Evolutionary conservation across 2,113 vertebrate species (phyloP), one percentile per base, ranked within the genome.

Genomic region (Gymnocephalus cernua): DNA sequence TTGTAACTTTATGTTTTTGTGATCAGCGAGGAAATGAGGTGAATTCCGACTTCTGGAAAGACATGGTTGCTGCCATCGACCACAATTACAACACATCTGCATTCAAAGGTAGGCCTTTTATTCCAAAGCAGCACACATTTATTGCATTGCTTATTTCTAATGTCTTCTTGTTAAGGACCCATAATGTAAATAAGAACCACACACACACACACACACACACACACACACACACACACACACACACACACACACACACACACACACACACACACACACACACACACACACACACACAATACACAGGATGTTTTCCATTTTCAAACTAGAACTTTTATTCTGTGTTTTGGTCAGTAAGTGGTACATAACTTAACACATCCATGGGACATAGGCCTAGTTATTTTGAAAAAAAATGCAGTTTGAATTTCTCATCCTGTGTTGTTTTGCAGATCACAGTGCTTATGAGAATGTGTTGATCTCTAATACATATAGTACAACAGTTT

Each of bases 1-100:
- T 45, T 35, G 6, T 23, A 7, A 38, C 18, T 44, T 38, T 14
- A 6, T 51, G 2, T 81, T 82, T 80, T 45, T 91, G 63, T 85
- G 77, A 93, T 89, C 93, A 97, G 96, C 93, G 94, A 82, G 96
- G 95, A 77, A 93, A 92, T 84, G 95, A 95, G 86, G 96, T 95
- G 91, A 97, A 96, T 81, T 96, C 96, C 15, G 96, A 99, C 89
- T 97, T 99, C 92, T 99, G 97, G 97, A 99, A 98, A 92, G 98
- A 98, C 92, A 94, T 98, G 91, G 86, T 99, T 68, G 96, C 96
- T 90, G 96, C 96, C 86, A 96, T 99, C 74, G 97, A 99, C 85
- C 95, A 99, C 92, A 99, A 98, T 93, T 99, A 98, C 93, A 99
- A 98, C 94, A 97, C 96, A 67, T 92, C 97, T 86, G 98, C 98